Conservation (phyloP, 2,888 invertebrate species). For the Thecocarcelia acutangulata region DNA sequence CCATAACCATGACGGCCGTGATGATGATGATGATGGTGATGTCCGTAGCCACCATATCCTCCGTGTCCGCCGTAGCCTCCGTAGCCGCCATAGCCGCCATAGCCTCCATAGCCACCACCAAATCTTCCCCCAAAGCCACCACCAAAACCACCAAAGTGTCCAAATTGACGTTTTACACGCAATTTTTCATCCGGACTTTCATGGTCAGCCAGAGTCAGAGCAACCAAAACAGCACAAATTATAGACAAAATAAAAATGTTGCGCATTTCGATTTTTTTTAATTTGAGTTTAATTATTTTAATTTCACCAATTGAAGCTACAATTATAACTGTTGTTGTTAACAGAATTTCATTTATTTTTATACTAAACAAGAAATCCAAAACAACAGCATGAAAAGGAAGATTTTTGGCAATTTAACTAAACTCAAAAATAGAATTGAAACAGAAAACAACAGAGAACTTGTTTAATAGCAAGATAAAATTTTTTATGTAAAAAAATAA, state of each 20-base stretch:
- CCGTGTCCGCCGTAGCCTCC: slow-evolving; percentile 15
- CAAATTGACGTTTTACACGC: slow-evolving; percentile 41
- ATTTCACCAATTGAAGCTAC: slow-evolving; percentile 6
- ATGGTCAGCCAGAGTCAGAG: not conserved
- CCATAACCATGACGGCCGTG: not conserved
- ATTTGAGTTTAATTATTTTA: not conserved
- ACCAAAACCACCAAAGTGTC: slow-evolving; percentile 29
- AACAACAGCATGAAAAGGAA: not conserved
- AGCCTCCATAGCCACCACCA: slow-evolving; percentile 6
- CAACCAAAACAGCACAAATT: slow-evolving; percentile 3
- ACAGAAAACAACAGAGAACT: not conserved
- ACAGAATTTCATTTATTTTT: slow-evolving; percentile 1
- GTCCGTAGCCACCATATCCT: not conserved
- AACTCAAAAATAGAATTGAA: not conserved
- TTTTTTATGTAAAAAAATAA: too few relatives aligned
- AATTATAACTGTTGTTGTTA: not conserved
- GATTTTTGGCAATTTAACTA: slow-evolving; percentile 6
- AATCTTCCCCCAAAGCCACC: slow-evolving; percentile 1
- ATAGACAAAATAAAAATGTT: not conserved
- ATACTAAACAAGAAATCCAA: not conserved
- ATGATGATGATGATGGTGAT: not conserved
- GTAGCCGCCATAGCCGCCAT: slow-evolving; percentile 16
- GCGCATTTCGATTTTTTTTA: slow-evolving; percentile 36
- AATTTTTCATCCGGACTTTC: not conserved
- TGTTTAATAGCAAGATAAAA: too few relatives aligned